These are phyloP conservation scores for Cataglyphis cursor DNA, from an alignment of 2,888 invertebrate species.

Conservation along the genomic window DNA sequence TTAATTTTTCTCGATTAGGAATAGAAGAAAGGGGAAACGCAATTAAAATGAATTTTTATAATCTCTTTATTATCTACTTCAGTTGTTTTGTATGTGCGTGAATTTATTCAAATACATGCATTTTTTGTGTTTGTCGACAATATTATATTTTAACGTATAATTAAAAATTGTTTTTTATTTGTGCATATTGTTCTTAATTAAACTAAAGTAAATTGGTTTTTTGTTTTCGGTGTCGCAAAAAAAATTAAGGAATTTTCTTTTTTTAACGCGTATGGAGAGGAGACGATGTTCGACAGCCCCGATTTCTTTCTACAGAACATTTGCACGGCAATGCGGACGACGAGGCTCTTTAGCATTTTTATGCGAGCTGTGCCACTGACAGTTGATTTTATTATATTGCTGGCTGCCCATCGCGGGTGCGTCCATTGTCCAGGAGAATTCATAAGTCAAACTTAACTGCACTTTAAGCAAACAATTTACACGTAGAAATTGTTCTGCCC, in stretches of 20 bases:
- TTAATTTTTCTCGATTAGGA: no score
- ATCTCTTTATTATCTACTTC: no score
- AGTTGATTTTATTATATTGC: constrained; percentile 86
- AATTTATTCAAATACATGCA: no score
- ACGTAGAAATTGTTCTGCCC: constrained; percentile 20
- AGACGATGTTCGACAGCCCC: constrained; percentile 4
- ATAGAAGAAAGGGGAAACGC: no score
- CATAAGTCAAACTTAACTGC: constrained; percentile 73
- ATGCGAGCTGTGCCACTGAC: constrained; percentile 86
- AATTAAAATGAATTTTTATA: no score
- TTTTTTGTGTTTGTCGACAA: no score
- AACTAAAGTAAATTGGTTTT: background rate
- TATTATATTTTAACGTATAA: background rate
- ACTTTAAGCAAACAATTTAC: constrained; percentile 32
- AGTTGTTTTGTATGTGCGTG: no score
- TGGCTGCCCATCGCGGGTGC: constrained; percentile 76
- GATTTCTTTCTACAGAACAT: constrained; percentile 61
- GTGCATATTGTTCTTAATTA: background rate
- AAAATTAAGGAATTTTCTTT: background rate
- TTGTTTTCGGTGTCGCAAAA: background rate
- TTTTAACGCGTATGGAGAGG: background rate
- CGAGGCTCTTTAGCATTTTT: constrained; percentile 86
- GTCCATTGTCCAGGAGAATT: constrained; percentile 78
- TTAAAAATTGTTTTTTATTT: background rate
- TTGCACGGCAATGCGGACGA: constrained; percentile 79